Evolutionary conservation across 2,113 vertebrate species (phyloP), one percentile per base, ranked within the genome.

Genomic region (Sylvicapra grimmia): DNA sequence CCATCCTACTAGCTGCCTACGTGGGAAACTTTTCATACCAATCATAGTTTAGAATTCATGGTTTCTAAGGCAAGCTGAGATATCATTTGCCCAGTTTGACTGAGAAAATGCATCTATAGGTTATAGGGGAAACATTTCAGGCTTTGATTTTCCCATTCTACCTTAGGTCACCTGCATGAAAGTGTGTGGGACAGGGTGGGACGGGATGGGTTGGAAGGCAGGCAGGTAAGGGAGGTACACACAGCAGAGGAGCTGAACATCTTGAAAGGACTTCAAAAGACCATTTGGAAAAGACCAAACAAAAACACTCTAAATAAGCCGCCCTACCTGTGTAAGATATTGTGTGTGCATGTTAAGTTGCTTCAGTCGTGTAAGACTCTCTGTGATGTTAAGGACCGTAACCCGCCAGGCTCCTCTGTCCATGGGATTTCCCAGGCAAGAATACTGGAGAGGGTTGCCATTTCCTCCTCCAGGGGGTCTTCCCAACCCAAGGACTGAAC

Each of bases 201-300:
- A 36, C 1, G 2, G 29, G 44, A 9, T 56, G 9, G n/a, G 33
- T 16, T 40, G 13, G 36, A 77, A 36, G 44, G 16, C 77, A 77
- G 63, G 36, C 16, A 65, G 49, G 33, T 56, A 53, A 89, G 11
- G 25, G 19, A 36, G 23, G 49, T 21, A 93, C 23, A 93, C 29
- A 61, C 10, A 61, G 33, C 25, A 53, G 77, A 77, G 79, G 51
- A 53, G 29, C 44, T 40, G 40, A 96, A 72, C 44, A 6, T 59
- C 29, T 53, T 83, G 16, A 94, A 96, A 86, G 75, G 54, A 77
- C 83, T 96, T 82, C 88, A 94, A 94, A 87, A 94, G n/a, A 27
- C 27, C 44, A 36, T 92, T 84, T 88, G 59, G 54, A 82, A 87
- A 88, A 36, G 77, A 95, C 16, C 23, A 72, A 31, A 68, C 53